Percentiles rank a stretch among this genome's conserved stretches.
Evolutionary conservation across 2,113 vertebrate species (phyloP).

Genomic region (Pteruthius melanotis): DNA sequence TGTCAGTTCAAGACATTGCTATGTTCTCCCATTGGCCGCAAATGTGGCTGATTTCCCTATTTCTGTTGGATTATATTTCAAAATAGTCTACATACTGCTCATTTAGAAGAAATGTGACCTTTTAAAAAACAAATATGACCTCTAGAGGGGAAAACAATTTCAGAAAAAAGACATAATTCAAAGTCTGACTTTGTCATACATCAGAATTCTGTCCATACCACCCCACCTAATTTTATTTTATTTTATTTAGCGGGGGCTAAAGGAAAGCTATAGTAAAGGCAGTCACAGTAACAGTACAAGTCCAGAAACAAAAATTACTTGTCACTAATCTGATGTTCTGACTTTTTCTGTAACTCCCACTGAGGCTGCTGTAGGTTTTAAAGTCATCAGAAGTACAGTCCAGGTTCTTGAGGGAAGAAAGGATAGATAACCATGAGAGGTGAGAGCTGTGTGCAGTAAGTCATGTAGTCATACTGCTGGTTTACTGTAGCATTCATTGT

Average conservation of each 20-base stretch:
- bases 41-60: not conserved
- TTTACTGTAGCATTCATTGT: not conserved
- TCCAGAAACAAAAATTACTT: not conserved
- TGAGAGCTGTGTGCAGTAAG: not conserved
- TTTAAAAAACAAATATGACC: not conserved
- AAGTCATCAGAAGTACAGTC: not conserved
- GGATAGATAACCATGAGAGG: not conserved
- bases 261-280: not conserved
- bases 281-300: not conserved
- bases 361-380: not conserved
- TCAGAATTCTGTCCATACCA: not conserved
- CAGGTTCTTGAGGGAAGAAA: not conserved
- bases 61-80: not conserved
- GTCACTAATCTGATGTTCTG: not conserved
- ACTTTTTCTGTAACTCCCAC: not conserved
- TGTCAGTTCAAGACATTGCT: not conserved
- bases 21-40: not conserved
- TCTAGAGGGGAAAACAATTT: not conserved
- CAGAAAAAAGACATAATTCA: not conserved
- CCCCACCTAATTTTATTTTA: not conserved
- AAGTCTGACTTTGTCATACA: not conserved
- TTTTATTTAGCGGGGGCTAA: not conserved
- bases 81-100: not conserved
- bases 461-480: not conserved
- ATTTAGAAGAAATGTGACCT: not conserved